Percentiles rank a stretch among this genome's conserved stretches.
Evolutionary conservation across 2,113 vertebrate genomes (phyloP).

Genomic region (Pedetes capensis): DNA sequence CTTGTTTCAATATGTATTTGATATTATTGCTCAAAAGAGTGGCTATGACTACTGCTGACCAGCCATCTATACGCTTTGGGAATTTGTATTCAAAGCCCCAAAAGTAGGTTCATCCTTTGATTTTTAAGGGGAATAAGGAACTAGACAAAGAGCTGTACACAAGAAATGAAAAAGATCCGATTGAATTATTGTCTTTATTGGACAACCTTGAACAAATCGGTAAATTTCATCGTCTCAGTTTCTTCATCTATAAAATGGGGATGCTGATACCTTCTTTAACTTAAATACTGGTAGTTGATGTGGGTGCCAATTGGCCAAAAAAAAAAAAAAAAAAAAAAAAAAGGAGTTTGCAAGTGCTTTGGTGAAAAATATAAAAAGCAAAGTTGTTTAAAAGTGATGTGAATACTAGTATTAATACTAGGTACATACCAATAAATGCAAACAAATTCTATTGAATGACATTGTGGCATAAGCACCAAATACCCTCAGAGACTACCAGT

Average conservation of each 20-base stretch:
- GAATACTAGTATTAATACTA: background rate
- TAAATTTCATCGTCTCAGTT: background rate
- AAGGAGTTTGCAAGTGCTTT: background rate
- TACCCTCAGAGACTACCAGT: background rate
- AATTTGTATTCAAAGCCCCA: conserved; percentile 9
- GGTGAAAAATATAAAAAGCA: background rate
- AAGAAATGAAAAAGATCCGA: background rate
- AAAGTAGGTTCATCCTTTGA: background rate
- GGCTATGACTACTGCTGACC: background rate
- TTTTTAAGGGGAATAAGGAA: background rate
- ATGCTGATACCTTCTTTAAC: background rate
- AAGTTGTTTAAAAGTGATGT: background rate
- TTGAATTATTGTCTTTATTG: conserved; percentile 2
- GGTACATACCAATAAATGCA: background rate
- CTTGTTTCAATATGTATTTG: conserved; percentile 20
- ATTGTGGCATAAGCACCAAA: background rate
- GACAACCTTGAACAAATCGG: background rate
- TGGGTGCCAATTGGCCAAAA: background rate
- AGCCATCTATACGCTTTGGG: conserved; percentile 6
- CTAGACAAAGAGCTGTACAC: background rate
- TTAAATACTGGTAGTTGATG: background rate
- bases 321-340: background rate
- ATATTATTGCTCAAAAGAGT: conserved; percentile 24
- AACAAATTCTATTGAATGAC: background rate
- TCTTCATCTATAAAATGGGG: background rate